These are phyloP conservation scores for Episyrphus balteatus DNA, from an alignment of 1,140 invertebrate species.

Conservation along the genomic window DNA sequence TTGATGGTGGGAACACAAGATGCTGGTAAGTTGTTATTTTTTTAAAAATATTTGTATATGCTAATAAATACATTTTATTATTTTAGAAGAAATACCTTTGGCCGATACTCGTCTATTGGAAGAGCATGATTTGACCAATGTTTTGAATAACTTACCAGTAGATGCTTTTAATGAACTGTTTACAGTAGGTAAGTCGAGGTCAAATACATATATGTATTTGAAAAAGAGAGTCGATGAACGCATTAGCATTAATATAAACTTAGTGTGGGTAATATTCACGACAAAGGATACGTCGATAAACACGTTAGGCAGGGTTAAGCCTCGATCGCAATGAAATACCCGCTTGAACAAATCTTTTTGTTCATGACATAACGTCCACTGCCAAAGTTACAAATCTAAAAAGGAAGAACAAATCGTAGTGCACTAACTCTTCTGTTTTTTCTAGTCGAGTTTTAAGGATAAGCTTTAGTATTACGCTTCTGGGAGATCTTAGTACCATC, in stretches of 20 bases:
- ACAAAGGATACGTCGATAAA: background rate
- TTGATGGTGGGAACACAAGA: slow-evolving; percentile 37
- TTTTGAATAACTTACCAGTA: slow-evolving; percentile 77
- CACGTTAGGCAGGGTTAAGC: background rate
- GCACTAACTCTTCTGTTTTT: too few relatives aligned
- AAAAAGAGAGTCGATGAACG: background rate
- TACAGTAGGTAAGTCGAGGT: slow-evolving; percentile 35
- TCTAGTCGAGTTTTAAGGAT: too few relatives aligned
- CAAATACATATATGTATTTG: background rate
- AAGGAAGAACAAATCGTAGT: too few relatives aligned
- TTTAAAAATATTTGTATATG: background rate
- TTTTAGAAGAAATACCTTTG: slow-evolving; percentile 36
- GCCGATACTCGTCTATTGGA: slow-evolving; percentile 49
- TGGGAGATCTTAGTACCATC: too few relatives aligned
- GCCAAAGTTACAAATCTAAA: too few relatives aligned
- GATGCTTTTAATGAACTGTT: slow-evolving; percentile 88
- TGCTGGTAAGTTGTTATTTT: slow-evolving; percentile 19
- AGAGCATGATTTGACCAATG: slow-evolving; percentile 79
- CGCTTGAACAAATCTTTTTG: too few relatives aligned
- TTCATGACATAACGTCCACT: too few relatives aligned
- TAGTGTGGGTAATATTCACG: background rate
- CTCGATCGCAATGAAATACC: background rate
- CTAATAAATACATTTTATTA: background rate
- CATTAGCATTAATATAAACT: background rate
- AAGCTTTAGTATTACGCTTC: too few relatives aligned